A percentile compares a stretch with the other conserved stretches of the same genome.
These are phyloP conservation scores for Panonychus citri DNA, from an alignment of 1,140 invertebrate species.

Conservation along the genomic window DNA sequence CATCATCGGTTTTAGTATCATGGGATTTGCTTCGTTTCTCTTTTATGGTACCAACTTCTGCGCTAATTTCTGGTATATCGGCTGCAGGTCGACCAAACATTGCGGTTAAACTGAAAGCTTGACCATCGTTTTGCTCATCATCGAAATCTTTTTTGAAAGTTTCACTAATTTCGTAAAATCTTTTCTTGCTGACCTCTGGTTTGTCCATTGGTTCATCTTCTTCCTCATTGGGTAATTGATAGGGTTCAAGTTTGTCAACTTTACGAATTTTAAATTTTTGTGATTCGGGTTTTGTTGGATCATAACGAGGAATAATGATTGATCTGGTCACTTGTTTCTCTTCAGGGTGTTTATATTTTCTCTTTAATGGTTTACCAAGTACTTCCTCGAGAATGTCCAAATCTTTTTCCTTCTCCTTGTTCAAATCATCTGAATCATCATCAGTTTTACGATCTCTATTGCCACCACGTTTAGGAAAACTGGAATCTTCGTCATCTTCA, in stretches of 20 bases:
- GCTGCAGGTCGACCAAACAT: background rate
- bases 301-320: background rate
- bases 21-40: no score
- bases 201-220: no score
- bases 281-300: background rate
- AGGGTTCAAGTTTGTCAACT: background rate
- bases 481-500: conserved; percentile 22
- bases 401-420: background rate
- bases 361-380: background rate
- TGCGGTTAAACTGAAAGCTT: background rate
- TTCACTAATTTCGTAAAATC: background rate
- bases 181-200: background rate
- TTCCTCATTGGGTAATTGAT: background rate
- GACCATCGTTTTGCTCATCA: background rate
- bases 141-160: background rate
- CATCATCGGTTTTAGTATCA: no score
- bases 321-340: background rate
- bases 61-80: no score
- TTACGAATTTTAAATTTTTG: background rate
- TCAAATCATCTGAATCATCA: background rate
- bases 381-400: background rate
- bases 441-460: no score
- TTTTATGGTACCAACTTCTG: no score
- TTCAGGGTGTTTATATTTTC: background rate
- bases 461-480: background rate